These are phyloP conservation scores for Riptortus pedestris DNA, from an alignment of 1,140 invertebrate species.

Conservation along the genomic window DNA sequence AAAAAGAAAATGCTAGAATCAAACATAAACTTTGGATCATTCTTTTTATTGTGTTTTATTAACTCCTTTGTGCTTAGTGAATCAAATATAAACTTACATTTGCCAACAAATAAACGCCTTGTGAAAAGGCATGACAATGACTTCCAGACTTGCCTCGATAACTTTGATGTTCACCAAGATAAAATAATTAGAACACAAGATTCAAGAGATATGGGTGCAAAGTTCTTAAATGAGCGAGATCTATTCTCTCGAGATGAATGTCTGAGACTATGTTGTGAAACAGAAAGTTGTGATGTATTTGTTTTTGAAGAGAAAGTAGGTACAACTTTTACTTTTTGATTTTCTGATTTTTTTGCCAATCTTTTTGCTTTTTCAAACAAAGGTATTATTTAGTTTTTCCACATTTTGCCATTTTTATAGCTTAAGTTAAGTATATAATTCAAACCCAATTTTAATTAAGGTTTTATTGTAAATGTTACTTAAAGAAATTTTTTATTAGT, in stretches of 20 bases:
- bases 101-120: background rate
- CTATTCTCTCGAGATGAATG: conserved; percentile 68
- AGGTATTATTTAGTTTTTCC: no score
- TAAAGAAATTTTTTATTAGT: no score
- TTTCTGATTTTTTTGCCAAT: no score
- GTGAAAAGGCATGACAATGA: conserved; percentile 2
- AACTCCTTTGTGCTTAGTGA: background rate
- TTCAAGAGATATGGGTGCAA: conserved; percentile 73
- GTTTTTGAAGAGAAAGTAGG: conserved; percentile 83
- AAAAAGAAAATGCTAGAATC: background rate
- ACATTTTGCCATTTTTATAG: no score
- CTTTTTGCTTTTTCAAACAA: no score
- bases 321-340: no score
- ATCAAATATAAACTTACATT: background rate
- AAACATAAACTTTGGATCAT: background rate
- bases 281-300: conserved; percentile 76
- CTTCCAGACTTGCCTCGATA: conserved; percentile 42
- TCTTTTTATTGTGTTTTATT: conserved; percentile 1
- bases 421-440: no score
- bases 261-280: conserved; percentile 74
- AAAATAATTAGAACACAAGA: conserved; percentile 86
- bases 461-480: no score
- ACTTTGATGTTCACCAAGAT: conserved; percentile 74
- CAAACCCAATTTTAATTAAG: no score
- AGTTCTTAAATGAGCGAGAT: conserved; percentile 76